A percentile compares a stretch with the other conserved stretches of the same genome.
These are phyloP conservation scores for Drosophila atroscutellata DNA, from an alignment of 2,888 invertebrate genomes.

Conservation along the genomic window DNA sequence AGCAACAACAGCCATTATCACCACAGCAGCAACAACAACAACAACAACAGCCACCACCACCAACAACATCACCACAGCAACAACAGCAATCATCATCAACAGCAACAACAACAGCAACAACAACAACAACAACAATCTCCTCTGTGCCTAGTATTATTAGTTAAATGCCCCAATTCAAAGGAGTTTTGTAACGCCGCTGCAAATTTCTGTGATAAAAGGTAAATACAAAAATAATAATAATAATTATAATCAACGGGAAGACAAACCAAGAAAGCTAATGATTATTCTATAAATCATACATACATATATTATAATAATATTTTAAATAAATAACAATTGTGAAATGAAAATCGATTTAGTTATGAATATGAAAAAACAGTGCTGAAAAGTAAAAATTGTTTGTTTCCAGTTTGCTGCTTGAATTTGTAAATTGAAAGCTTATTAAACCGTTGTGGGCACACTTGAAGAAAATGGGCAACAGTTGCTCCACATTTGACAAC, in stretches of 20 bases:
- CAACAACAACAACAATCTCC: slow-evolving; percentile 83
- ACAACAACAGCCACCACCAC: slow-evolving; percentile 44
- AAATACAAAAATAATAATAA: slow-evolving; percentile 46
- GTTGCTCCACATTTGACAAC: not conserved
- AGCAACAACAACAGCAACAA: slow-evolving; percentile 62
- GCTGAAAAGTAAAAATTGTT: not conserved
- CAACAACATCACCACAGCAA: slow-evolving; percentile 57
- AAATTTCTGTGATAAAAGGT: slow-evolving; percentile 85
- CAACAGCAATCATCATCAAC: slow-evolving; percentile 26
- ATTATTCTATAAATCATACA: not conserved
- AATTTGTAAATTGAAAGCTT: not conserved
- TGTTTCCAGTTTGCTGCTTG: not conserved
- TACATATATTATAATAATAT: not conserved
- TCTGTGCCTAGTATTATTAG: slow-evolving; percentile 85
- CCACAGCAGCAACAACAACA: slow-evolving; percentile 28
- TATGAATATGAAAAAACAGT: not conserved
- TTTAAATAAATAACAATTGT: not conserved
- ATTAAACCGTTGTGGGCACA: not conserved
- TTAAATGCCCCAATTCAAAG: slow-evolving; percentile 85
- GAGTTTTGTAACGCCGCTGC: slow-evolving; percentile 85
- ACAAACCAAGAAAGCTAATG: not conserved
- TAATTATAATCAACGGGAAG: not conserved
- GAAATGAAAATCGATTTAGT: not conserved
- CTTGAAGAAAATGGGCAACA: not conserved
- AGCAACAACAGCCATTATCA: slow-evolving; percentile 48